Conservation (phyloP, 2,113 vertebrate genomes). For the Tragelaphus strepsiceros region DNA sequence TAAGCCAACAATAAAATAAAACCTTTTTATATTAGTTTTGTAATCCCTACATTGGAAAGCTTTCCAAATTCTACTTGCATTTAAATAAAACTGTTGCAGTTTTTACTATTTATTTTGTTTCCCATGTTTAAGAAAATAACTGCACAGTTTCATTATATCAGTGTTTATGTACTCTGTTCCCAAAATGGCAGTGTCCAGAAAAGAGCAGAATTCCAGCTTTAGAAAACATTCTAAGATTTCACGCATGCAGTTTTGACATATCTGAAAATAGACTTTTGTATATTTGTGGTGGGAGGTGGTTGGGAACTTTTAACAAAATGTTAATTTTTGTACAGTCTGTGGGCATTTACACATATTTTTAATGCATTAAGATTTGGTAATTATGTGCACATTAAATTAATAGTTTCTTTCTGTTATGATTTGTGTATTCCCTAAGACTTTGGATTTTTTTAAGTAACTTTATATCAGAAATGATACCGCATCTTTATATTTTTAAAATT, state of each 20-base stretch:
- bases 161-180: slow-evolving; percentile 54
- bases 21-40: slow-evolving; percentile 56
- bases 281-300: slow-evolving; percentile 77
- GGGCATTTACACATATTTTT: slow-evolving; percentile 81
- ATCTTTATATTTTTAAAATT: slow-evolving; percentile 80
- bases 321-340: slow-evolving; percentile 80
- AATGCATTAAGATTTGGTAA: slow-evolving; percentile 80
- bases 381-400: slow-evolving; percentile 76
- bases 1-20: slow-evolving; percentile 59
- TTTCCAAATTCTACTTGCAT: slow-evolving; percentile 73
- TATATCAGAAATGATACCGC: slow-evolving; percentile 78
- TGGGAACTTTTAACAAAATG: slow-evolving; percentile 75
- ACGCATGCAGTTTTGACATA: slow-evolving; percentile 73
- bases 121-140: slow-evolving; percentile 66
- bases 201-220: slow-evolving; percentile 62
- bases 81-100: slow-evolving; percentile 60
- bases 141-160: slow-evolving; percentile 68
- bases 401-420: slow-evolving; percentile 71
- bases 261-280: slow-evolving; percentile 76
- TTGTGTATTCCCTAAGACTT: slow-evolving; percentile 74
- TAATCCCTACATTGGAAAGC: slow-evolving; percentile 60
- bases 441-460: slow-evolving; percentile 76
- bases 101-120: slow-evolving; percentile 79
- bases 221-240: slow-evolving; percentile 66
- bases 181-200: slow-evolving; percentile 54